A percentile compares a stretch with the other conserved stretches of the same genome.
These are phyloP conservation scores for Andrena trimmerana DNA, from an alignment of 2,888 invertebrate genomes.

Conservation along the genomic window DNA sequence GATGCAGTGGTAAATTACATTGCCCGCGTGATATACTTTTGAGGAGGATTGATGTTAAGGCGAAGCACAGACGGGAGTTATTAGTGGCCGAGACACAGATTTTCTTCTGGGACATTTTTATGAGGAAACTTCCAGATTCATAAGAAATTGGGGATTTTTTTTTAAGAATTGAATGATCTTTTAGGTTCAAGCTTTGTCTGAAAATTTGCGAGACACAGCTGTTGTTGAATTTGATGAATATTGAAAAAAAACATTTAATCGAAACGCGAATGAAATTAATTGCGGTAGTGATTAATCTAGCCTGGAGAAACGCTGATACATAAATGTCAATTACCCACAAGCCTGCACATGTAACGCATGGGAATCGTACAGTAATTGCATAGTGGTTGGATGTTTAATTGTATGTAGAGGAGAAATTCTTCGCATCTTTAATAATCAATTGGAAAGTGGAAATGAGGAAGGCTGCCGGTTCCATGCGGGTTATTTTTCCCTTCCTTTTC, in stretches of 20 bases:
- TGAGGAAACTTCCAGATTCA: not conserved
- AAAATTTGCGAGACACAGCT: not conserved
- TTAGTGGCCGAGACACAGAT: not conserved
- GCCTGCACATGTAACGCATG: constrained; percentile 20
- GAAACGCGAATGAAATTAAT: not conserved
- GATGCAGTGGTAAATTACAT: not conserved
- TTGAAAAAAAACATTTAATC: not conserved
- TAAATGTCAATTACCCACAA: not conserved
- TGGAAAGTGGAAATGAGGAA: constrained; percentile 43
- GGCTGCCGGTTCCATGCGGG: constrained; percentile 31
- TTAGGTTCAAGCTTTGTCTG: not conserved
- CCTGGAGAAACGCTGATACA: constrained; percentile 32
- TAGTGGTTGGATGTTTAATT: constrained; percentile 29
- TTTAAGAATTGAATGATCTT: not conserved
- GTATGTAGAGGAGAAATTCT: constrained; percentile 29
- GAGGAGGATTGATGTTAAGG: no score
- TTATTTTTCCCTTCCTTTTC: not conserved
- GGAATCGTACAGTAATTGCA: constrained; percentile 13
- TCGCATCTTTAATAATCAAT: constrained; percentile 31
- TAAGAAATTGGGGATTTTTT: not conserved
- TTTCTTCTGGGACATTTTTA: not conserved
- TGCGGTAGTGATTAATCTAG: not conserved
- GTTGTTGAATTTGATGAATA: not conserved
- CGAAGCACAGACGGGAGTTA: not conserved
- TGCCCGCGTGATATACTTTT: no score